Evolutionary conservation across 2,888 invertebrate genomes (phyloP), one percentile per base, ranked within the genome.

Genomic region (Pseudococcus longispinus): DNA sequence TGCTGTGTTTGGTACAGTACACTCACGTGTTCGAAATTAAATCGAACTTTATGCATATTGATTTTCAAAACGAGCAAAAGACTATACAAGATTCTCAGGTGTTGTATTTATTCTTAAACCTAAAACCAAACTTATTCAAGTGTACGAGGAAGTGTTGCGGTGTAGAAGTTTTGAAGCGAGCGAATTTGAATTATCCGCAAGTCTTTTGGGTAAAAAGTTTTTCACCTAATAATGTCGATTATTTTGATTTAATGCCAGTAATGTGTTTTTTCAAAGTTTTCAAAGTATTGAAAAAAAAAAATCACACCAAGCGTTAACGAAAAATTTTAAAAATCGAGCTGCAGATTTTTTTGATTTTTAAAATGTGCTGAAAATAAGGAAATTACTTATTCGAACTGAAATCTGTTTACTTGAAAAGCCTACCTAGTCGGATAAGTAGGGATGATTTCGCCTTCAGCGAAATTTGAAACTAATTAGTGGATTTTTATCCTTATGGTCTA

Each of bases 171-270:
- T 60, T 23, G 8, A 23, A 60, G 60, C 20, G 23, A 8, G 9
- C 23, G 15, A 60, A 60, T 60, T 60, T 23, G 60, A 60, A 60
- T 60, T 60, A 23, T 60, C 60, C 6, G 23, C 51, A 51, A 51
- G n/a, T 23, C 60, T 20, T 60, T 60, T 15, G 23, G 11, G 23
- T 8, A 13, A 23, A 23, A 60, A 60, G 60, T 60, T 60, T 51
- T 23, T 23, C 60, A 60, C 60, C 60, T 23, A 6, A 60, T 60
- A 9, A n/a, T 23, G 23, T 60, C 60, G 23, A 60, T 60, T 60
- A 60, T 60, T 60, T 60, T 60, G 60, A 60, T 60, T 60, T 60
- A 60, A 60, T 60, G 60, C 60, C 23, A 60, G 23, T 60, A 60
- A 60, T 60, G 60, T 60, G 23, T 60, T 60, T 60, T 23, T 60